Base-by-base conservation (phyloP, 2,797 vertebrate genomes). In the Geotrypetes seraphini region DNA sequence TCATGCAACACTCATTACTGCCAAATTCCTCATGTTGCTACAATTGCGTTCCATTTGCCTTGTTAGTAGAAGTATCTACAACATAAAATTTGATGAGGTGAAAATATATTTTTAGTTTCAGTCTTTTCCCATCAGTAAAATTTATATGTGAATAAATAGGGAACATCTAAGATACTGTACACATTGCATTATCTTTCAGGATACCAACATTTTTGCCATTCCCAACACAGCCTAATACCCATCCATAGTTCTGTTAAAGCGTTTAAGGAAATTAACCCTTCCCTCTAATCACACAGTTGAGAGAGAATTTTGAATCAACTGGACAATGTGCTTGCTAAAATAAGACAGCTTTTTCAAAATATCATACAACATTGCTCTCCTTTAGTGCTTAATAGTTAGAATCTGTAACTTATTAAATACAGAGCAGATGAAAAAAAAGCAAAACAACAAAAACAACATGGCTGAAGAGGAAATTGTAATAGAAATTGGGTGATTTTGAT, bases 401-500 rank as follows among this genome's bases (percentile, higher is more conserved):
- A 12, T 40, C 43, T 57, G 62, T 16, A 17, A 62, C 62, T 52
- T 71, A 69, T 68, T 69, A 57, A 45, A 28, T 40, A 25, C 25
- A 8, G 45, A 67, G 54, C 21, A 47, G 36, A 58, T 45, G 33
- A 53, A 56, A 69, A n/a, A n/a, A 66, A 58, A 57, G n/a, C n/a
- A n/a, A n/a, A n/a, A n/a, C n/a, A n/a, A n/a, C n/a, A n/a, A n/a
- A n/a, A n/a, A n/a, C n/a, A n/a, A 47, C 35, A 53, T 44, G 65
- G 50, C 35, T 62, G 39, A 44, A 60, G 36, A 65, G 50, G 39
- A 69, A 60, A 63, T 57, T 62, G 66, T 62, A 59, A 52, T 25
- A 69, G 44, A 57, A 69, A 61, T 34, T 28, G 51, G 63, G 36
- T 52, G 55, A 60, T 74, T 74, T 56, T 69, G 56, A 62, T 30